Percentiles rank a stretch among this genome's conserved stretches.
Evolutionary conservation across 2,888 invertebrate genomes (phyloP).

Genomic region (Harpalus rubripes): DNA sequence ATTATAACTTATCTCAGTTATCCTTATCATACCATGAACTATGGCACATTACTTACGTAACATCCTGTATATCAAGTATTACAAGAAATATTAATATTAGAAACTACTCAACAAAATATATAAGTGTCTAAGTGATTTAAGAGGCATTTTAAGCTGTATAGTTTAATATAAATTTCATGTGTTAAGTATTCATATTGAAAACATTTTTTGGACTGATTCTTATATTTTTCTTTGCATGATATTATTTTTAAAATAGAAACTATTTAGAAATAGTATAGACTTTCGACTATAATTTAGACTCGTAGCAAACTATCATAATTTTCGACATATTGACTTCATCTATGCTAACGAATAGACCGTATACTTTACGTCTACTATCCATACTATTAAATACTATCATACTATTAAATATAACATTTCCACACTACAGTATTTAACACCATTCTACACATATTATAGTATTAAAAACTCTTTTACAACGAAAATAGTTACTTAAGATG

Average conservation of each 20-base stretch:
- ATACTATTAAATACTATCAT: not conserved
- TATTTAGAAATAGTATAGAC: not conserved
- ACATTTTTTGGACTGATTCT: not conserved
- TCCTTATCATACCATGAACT: no score
- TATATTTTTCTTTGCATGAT: not conserved
- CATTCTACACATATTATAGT: not conserved
- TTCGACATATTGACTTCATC: not conserved
- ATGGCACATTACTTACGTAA: no score
- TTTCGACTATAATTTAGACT: not conserved
- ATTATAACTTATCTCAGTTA: no score
- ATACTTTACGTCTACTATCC: not conserved
- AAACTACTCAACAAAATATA: no score
- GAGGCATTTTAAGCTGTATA: no score
- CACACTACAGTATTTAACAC: not conserved
- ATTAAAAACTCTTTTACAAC: not conserved
- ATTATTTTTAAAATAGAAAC: not conserved
- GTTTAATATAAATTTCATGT: no score
- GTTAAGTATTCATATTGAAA: no score
- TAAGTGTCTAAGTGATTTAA: no score
- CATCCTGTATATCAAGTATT: no score
- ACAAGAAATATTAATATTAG: no score
- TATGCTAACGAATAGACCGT: not conserved
- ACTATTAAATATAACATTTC: not conserved
- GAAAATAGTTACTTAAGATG: no score
- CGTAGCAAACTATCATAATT: not conserved